phyloP scores from a whole-genome alignment of 64 coral and sea anemone genomes.

The Montipora capricornis region DNA sequence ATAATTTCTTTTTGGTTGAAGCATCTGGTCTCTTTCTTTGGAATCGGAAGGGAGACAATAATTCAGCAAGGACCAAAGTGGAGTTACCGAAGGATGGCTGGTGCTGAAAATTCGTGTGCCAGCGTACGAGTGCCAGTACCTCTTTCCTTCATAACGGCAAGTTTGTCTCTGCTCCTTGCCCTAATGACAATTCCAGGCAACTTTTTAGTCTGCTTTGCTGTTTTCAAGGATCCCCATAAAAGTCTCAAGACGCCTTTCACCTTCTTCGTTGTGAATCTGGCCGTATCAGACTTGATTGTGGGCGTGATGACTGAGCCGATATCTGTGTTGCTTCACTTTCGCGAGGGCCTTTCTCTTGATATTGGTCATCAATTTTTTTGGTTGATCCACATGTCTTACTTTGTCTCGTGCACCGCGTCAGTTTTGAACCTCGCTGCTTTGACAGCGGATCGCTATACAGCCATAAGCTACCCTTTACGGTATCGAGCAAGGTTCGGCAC shows the following conservation, averaged over 20 bases:
- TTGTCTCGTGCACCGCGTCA: slow-evolving; percentile 51
- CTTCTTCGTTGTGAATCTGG: slow-evolving; percentile 67
- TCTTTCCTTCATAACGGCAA: slow-evolving; percentile 39
- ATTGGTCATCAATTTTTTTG: not conserved
- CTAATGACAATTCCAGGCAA: slow-evolving; percentile 62
- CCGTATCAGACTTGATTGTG: slow-evolving; percentile 37
- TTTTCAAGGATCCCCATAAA: slow-evolving; percentile 32
- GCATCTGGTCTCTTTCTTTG: too few relatives aligned
- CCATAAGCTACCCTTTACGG: slow-evolving; percentile 49
- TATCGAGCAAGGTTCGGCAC: slow-evolving; percentile 7
- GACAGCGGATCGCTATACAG: slow-evolving; percentile 36
- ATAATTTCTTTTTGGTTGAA: too few relatives aligned
- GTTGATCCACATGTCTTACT: slow-evolving; percentile 35
- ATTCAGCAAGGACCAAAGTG: not conserved
- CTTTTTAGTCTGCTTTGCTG: slow-evolving; percentile 36
- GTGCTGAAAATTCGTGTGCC: slow-evolving; percentile 7
- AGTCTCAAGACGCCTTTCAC: slow-evolving; percentile 59
- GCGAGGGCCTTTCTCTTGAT: slow-evolving; percentile 35
- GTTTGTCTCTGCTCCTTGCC: slow-evolving; percentile 14
- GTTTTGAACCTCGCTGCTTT: slow-evolving; percentile 51
- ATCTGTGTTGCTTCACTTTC: slow-evolving; percentile 28
- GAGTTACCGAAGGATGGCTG: not conserved
- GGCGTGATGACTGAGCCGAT: slow-evolving; percentile 47
- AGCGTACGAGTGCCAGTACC: not conserved
- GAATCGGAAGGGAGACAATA: not conserved